A percentile compares a stretch with the other conserved stretches of the same genome.
Evolutionary conservation across 2,888 invertebrate species (phyloP).

Genomic region (Thymelicus lineola): DNA sequence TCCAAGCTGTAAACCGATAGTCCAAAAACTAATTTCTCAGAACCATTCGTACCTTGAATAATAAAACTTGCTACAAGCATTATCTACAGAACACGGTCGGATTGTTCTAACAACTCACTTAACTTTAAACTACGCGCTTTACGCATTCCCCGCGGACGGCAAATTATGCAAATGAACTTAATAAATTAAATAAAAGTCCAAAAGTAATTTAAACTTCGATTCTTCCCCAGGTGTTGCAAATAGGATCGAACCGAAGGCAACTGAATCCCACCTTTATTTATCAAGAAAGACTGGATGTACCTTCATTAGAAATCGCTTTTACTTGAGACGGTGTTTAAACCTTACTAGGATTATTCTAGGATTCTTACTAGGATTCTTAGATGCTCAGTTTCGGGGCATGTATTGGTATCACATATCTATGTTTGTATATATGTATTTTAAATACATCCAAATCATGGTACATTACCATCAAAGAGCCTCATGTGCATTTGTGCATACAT

Average conservation of each 20-base stretch:
- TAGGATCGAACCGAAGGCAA: conserved; percentile 31
- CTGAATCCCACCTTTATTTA: conserved; percentile 17
- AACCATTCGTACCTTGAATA: conserved; percentile 2
- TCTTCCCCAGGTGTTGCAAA: conserved; percentile 52
- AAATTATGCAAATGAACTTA: conserved; percentile 64
- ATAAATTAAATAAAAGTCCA: conserved; percentile 64
- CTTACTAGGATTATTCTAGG: no score
- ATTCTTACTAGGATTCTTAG: no score
- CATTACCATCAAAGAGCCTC: no score
- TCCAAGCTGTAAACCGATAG: neutral
- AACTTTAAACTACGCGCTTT: conserved; percentile 22
- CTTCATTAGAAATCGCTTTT: neutral
- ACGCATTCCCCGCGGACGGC: conserved; percentile 41
- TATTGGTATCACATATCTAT: no score
- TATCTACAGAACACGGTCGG: conserved; percentile 11
- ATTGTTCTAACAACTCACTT: conserved; percentile 20
- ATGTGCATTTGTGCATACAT: no score
- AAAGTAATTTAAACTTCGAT: conserved; percentile 60
- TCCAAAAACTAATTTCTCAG: neutral
- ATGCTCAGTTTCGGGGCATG: no score
- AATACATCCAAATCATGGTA: no score
- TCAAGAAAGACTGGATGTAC: conserved; percentile 12
- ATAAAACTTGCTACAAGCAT: conserved; percentile 12
- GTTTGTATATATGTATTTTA: no score
- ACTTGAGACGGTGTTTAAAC: neutral